Evolutionary conservation across 30 jellyfish, hydroid and myxozoan genomes (phyloP).

Genomic region (Cassiopea xamachana): DNA sequence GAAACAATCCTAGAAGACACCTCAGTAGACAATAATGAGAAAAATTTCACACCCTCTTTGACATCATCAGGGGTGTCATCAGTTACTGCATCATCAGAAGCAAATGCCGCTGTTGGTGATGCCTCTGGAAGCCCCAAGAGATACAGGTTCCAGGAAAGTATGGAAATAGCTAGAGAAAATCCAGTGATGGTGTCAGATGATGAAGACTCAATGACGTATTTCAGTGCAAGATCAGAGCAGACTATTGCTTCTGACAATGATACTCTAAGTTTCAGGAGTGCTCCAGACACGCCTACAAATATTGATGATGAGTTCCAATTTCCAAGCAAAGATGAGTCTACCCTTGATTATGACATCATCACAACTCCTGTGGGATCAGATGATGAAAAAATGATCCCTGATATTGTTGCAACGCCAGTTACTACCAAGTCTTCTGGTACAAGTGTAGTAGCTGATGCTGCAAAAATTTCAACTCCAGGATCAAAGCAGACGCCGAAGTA

Average conservation of each 20-base stretch:
- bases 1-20: constrained; percentile 29
- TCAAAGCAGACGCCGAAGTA: constrained; percentile 48
- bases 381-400: constrained; percentile 47
- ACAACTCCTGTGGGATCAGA: constrained; percentile 82
- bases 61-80: background rate
- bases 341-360: constrained; percentile 69
- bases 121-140: background rate
- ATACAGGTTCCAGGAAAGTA: constrained; percentile 48
- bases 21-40: background rate
- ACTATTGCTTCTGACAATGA: constrained; percentile 65
- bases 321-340: constrained; percentile 38
- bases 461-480: constrained; percentile 11
- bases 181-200: constrained; percentile 77
- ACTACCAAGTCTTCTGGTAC: background rate
- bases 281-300: constrained; percentile 74
- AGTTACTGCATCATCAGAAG: background rate
- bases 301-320: constrained; percentile 23
- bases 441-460: background rate
- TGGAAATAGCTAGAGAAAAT: constrained; percentile 77
- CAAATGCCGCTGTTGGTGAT: background rate
- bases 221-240: constrained; percentile 91
- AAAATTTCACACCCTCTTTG: background rate
- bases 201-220: constrained; percentile 79
- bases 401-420: constrained; percentile 27
- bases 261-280: constrained; percentile 62